phyloP scores from a whole-genome alignment of 2,888 invertebrate genomes.

The Drosophila peninsularis region DNA sequence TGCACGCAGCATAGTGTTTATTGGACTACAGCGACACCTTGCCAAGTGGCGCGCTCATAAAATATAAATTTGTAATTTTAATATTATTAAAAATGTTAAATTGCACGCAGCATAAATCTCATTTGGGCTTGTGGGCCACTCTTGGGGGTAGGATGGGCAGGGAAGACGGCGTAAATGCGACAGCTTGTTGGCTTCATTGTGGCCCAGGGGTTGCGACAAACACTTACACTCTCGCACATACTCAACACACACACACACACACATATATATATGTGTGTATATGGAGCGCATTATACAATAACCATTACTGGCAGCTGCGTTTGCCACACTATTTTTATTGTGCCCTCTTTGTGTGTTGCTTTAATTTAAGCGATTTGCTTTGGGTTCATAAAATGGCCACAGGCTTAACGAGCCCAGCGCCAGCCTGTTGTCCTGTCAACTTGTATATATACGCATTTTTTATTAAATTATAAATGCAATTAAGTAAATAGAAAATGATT shows the following conservation, averaged over 20 bases:
- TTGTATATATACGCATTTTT: conserved; percentile 15
- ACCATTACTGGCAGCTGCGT: conserved; percentile 76
- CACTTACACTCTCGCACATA: conserved; percentile 19
- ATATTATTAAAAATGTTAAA: conserved; percentile 77
- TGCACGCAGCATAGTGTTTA: conserved; percentile 56
- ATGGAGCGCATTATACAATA: conserved; percentile 60
- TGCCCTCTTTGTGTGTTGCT: conserved; percentile 57
- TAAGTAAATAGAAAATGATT: conserved; percentile 43
- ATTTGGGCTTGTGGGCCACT: conserved; percentile 44
- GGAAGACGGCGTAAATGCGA: conserved; percentile 34
- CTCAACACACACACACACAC: conserved; percentile 13
- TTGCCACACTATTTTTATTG: conserved; percentile 77
- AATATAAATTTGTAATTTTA: conserved; percentile 77
- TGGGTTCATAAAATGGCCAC: conserved; percentile 64
- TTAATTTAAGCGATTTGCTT: conserved; percentile 78
- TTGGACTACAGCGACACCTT: conserved; percentile 67
- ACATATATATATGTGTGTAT: conserved; percentile 21
- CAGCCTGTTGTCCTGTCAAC: conserved; percentile 26
- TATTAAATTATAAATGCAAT: conserved; percentile 50
- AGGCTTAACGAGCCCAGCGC: conserved; percentile 49
- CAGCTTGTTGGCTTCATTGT: conserved; percentile 63
- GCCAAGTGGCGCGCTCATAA: conserved; percentile 39
- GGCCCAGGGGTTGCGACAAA: conserved; percentile 54
- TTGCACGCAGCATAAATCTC: conserved; percentile 74
- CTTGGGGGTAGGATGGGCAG: conserved; percentile 12